phyloP scores from a whole-genome alignment of 2,888 invertebrate species.

The Dastarcus helophoroides region DNA sequence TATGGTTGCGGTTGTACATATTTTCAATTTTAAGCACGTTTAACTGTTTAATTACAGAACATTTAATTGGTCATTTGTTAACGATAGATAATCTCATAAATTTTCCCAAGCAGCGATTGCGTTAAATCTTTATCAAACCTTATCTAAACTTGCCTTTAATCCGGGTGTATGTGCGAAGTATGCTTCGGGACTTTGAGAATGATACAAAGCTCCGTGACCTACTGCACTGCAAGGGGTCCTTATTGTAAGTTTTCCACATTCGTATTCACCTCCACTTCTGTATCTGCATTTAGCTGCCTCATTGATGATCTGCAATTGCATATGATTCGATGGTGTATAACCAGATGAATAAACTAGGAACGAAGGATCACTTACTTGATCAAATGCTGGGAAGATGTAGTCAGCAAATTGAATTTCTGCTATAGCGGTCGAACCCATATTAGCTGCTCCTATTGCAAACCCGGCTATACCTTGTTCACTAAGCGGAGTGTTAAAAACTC shows the following conservation, averaged over 20 bases:
- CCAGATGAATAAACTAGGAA: neutral
- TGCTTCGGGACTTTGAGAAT: constrained; percentile 96
- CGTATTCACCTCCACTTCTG: constrained; percentile 79
- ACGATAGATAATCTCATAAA: too few species aligned
- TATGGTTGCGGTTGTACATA: too few species aligned
- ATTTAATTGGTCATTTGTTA: too few species aligned
- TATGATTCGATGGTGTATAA: neutral
- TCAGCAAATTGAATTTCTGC: constrained; percentile 99
- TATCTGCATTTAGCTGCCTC: constrained; percentile 94
- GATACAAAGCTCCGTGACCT: constrained; percentile 95
- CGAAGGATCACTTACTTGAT: constrained; percentile 61
- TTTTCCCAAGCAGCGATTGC: too few species aligned
- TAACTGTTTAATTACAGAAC: too few species aligned
- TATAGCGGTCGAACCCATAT: constrained; percentile 84
- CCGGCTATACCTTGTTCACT: constrained; percentile 97
- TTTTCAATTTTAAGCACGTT: too few species aligned
- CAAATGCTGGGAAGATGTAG: constrained; percentile 98
- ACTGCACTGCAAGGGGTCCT: constrained; percentile 94
- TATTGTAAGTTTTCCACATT: constrained; percentile 85
- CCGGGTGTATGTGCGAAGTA: constrained; percentile 96
- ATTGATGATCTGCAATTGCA: constrained; percentile 53
- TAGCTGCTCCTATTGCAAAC: constrained; percentile 90
- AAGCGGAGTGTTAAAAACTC: constrained; percentile 95
- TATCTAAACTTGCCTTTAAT: too few species aligned
- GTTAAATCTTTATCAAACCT: too few species aligned